Evolutionary conservation across 2,797 vertebrate genomes (phyloP).

Genomic region (Chaetodon trifasciatus): DNA sequence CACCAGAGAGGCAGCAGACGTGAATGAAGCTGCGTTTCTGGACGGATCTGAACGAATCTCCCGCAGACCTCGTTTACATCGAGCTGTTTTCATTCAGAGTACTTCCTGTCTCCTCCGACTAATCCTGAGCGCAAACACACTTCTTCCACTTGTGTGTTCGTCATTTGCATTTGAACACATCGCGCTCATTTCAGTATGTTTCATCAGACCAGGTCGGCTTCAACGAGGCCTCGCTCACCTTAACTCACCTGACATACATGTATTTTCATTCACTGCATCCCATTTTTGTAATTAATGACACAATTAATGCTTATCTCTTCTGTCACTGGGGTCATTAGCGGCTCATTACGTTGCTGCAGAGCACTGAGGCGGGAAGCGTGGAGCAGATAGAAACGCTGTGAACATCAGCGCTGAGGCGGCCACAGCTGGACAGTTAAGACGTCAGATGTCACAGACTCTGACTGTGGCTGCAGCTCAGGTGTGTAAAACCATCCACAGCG

Average conservation of each 20-base stretch:
- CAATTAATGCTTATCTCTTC: constrained; percentile 38
- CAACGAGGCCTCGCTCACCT: neutral
- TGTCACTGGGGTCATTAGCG: constrained; percentile 46
- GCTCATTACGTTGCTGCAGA: constrained; percentile 2
- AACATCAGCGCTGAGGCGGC: neutral
- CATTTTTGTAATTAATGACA: constrained; percentile 42
- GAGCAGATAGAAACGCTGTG: neutral
- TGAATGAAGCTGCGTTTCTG: too few relatives aligned
- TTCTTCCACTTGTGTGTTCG: constrained; percentile 3
- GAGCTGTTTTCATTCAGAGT: neutral
- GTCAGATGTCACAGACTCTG: neutral
- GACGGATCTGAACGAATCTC: neutral
- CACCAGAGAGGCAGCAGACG: neutral
- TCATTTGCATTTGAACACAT: constrained; percentile 45
- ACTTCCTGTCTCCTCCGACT: neutral
- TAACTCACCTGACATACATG: constrained; percentile 11
- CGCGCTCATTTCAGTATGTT: constrained; percentile 45
- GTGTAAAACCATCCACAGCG: neutral
- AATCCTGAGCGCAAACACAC: neutral
- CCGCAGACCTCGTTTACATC: neutral
- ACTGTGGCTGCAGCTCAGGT: neutral
- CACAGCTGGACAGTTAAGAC: constrained; percentile 5
- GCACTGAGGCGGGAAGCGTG: constrained; percentile 11
- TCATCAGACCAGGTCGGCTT: constrained; percentile 51
- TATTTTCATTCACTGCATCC: constrained; percentile 34